These are phyloP conservation scores for Lepidochitona cinerea DNA, from an alignment of 2,888 invertebrate species.

Conservation along the genomic window DNA sequence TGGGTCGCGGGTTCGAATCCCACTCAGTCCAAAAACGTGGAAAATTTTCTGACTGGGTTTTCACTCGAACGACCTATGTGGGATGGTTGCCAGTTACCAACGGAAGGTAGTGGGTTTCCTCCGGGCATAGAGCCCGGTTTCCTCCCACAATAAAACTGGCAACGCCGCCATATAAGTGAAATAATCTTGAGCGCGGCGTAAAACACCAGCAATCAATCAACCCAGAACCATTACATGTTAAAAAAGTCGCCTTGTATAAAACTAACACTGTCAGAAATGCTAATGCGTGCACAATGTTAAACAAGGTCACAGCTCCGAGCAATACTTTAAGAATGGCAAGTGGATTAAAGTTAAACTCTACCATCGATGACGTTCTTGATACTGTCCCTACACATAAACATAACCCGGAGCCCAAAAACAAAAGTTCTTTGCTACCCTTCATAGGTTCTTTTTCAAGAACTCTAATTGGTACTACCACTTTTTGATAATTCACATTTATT, in stretches of 20 bases:
- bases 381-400: neutral
- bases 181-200: too few species aligned
- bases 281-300: neutral
- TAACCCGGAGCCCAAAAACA: neutral
- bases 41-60: too few species aligned
- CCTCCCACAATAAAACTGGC: too few species aligned
- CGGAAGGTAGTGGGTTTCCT: too few species aligned
- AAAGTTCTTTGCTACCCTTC: neutral
- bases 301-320: neutral
- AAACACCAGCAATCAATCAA: too few species aligned
- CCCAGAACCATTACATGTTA: neutral
- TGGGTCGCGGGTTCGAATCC: too few species aligned
- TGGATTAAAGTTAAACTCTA: neutral
- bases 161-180: too few species aligned
- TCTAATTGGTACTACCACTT: constrained; percentile 3
- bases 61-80: too few species aligned
- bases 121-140: too few species aligned
- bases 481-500: neutral
- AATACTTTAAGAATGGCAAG: neutral
- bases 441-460: constrained; percentile 1
- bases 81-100: too few species aligned
- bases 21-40: too few species aligned
- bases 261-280: neutral
- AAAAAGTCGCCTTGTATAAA: neutral
- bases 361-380: neutral